Evolutionary conservation across 1,140 invertebrate species (phyloP), one percentile per base, ranked within the genome.

Genomic region (Mylabris phalerata): DNA sequence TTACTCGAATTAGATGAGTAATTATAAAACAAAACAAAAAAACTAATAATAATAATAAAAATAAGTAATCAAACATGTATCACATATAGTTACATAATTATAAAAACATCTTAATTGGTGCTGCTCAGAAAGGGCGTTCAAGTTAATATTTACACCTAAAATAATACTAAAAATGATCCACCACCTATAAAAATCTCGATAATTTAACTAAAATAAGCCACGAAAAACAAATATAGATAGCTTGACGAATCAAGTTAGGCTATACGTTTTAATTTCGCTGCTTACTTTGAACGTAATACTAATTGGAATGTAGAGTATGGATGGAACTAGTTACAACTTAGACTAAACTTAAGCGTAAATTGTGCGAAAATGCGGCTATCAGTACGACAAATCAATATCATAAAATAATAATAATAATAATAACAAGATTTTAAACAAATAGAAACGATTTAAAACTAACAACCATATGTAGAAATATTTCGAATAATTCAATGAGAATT

Each of bases 271-370:
- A 0, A 19, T 19, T 19, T 19, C 19, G 19, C 1, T 19, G 19
- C 19, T 19, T 2, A 19, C 19, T 19, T 19, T 19, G 19, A 19
- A 19, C 19, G 19, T 19, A 19, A 19, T 19, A 19, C 19, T 27
- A 55, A 62, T 25, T 62, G 56, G 57, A 62, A 62, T 59, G 56
- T 59, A 43, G 7, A 19, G 57, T 62, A 59, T 55, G 56, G 61
- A 54, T 46, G 51, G 50, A 43, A 6, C 2, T 44, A 25, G 24
- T 26, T 7, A 51, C 5, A 43, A 42, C 13, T 24, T 42, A 52
- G 2, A 25, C 46, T 48, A 13, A 32, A 40, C 11, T 5, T 26
- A 54, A 40, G 24, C 11, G 25, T 7, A 48, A 26, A 25, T 42
- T 43, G 45, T 49, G 27, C 46, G 54, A 24, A 54, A 25, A 49